Base-by-base conservation (phyloP, 2,888 invertebrate species). In the Bhutanitis thaidina region DNA sequence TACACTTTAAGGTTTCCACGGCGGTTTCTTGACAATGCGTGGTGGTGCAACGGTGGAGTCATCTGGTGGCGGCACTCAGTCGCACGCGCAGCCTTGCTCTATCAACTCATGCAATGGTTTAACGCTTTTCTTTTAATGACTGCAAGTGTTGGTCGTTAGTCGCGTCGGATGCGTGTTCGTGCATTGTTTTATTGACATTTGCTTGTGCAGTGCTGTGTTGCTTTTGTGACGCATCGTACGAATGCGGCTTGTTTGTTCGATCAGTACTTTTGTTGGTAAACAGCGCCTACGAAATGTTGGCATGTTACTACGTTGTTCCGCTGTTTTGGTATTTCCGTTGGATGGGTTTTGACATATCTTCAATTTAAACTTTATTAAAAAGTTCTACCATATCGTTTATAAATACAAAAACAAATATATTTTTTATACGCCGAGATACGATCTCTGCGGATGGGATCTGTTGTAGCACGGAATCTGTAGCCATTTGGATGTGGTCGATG, bases 31-130 rank as follows among this genome's bases (percentile, higher is more conserved):
- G 78, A 86, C 86, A 87, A 83, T 85, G 81, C 71, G 70, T 74
- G 72, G 75, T 81, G 81, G 82, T 85, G 87, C 79, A 86, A 86
- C 82, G 77, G 77, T 75, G 78, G 69, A 64, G 68, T 60, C 65
- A 65, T 63, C 67, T 65, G 67, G 65, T 61, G 65, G 63, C 66
- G 65, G 65, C 70, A 46, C 60, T 80, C 81, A 84, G 80, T 84
- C 79, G 74, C 69, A 72, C 78, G 79, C 83, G 83, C 69, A 70
- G 73, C 71, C 71, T 77, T 75, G 79, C 68, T 72, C 78, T 76
- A 84, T 76, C 77, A 75, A 76, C 81, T 68, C 68, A 68, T 67
- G 61, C 67, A 56, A 69, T 74, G 63, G 66, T 58, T 64, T 62
- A 63, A 67, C 61, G 64, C 58, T 66, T 63, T 61, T 65, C 65